Percentiles rank a stretch among this genome's conserved stretches.
Evolutionary conservation across 1,140 invertebrate genomes (phyloP).

Genomic region (Wasmannia auropunctata): DNA sequence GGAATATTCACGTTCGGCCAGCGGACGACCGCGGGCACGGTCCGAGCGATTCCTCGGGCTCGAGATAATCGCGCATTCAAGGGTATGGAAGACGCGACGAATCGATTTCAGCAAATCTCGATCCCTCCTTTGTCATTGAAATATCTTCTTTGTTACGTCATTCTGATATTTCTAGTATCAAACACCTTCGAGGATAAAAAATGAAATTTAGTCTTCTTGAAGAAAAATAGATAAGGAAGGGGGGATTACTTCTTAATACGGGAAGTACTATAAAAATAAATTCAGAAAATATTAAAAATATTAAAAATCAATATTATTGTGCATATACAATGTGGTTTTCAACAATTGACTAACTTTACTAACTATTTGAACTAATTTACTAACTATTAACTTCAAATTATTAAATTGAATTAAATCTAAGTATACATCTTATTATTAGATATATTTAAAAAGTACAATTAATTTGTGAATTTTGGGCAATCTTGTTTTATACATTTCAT

Average conservation of each 20-base stretch:
- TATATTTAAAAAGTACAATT: too few relatives aligned
- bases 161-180: neutral
- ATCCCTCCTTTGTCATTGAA: neutral
- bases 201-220: neutral
- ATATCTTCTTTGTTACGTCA: neutral
- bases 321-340: too few relatives aligned
- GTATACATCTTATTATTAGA: too few relatives aligned
- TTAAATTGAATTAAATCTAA: too few relatives aligned
- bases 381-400: too few relatives aligned
- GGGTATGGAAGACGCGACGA: slow-evolving; percentile 57
- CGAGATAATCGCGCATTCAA: slow-evolving; percentile 68
- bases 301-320: too few relatives aligned
- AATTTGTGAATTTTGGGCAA: too few relatives aligned
- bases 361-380: too few relatives aligned
- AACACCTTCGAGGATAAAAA: neutral
- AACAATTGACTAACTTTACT: too few relatives aligned
- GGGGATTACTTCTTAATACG: neutral
- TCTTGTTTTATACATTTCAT: too few relatives aligned
- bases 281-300: too few relatives aligned
- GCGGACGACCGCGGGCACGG: slow-evolving; percentile 67
- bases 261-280: neutral
- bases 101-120: slow-evolving; percentile 38
- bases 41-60: slow-evolving; percentile 69
- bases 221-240: neutral
- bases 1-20: slow-evolving; percentile 82